phyloP scores from a whole-genome alignment of 2,888 invertebrate species.

The Halocaridina rubra region DNA sequence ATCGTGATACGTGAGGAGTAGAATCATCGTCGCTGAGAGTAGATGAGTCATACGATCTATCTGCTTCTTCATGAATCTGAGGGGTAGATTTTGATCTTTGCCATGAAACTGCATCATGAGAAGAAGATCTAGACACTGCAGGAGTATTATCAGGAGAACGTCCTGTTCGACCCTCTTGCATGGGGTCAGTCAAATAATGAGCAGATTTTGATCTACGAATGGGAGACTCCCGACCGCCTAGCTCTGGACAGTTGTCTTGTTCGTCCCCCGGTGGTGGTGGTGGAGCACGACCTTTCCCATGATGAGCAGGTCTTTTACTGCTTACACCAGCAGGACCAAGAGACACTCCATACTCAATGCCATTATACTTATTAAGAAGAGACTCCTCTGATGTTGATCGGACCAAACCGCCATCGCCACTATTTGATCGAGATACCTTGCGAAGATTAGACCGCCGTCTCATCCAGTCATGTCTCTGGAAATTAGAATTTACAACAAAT shows the following conservation, averaged over 20 bases:
- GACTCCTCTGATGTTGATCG: slow-evolving; percentile 70
- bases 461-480: slow-evolving; percentile 73
- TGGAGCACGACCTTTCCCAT: slow-evolving; percentile 66
- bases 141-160: slow-evolving; percentile 44
- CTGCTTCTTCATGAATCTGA: slow-evolving; percentile 67
- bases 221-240: slow-evolving; percentile 61
- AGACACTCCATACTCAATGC: slow-evolving; percentile 54
- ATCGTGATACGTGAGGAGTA: slow-evolving; percentile 70
- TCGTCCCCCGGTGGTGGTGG: slow-evolving; percentile 65
- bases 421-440: slow-evolving; percentile 58
- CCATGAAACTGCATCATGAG: slow-evolving; percentile 64
- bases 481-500: slow-evolving; percentile 69
- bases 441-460: slow-evolving; percentile 68
- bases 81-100: slow-evolving; percentile 66
- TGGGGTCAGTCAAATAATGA: slow-evolving; percentile 64
- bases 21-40: slow-evolving; percentile 71
- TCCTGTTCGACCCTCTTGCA: slow-evolving; percentile 38
- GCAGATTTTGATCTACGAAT: slow-evolving; percentile 66
- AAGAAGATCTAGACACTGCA: slow-evolving; percentile 45
- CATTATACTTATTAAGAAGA: slow-evolving; percentile 65
- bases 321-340: slow-evolving; percentile 58
- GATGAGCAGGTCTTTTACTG: slow-evolving; percentile 65
- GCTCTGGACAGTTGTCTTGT: slow-evolving; percentile 18
- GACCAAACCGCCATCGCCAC: slow-evolving; percentile 65
- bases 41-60: slow-evolving; percentile 69